Conservation (phyloP, 2,888 invertebrate genomes). For the Dilophus febrilis region DNA sequence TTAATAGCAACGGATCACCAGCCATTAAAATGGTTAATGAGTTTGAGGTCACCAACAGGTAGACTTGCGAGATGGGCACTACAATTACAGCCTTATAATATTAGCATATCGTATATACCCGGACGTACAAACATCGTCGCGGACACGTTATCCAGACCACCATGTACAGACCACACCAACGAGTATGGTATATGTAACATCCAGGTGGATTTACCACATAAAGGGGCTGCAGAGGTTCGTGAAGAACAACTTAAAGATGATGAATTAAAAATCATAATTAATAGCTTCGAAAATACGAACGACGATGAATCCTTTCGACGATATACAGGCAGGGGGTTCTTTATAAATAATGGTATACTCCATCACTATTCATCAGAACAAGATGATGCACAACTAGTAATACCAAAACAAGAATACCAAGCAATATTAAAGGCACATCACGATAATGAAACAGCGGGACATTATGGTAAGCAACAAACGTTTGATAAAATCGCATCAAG, state of each 20-base stretch:
- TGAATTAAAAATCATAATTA: not conserved
- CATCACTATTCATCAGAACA: conserved; percentile 7
- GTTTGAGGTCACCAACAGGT: conserved; percentile 21
- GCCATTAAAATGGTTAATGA: conserved; percentile 24
- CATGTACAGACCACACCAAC: not conserved
- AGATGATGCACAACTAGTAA: conserved; percentile 9
- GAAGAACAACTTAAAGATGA: not conserved
- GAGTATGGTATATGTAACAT: conserved; percentile 2
- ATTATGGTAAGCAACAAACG: conserved; percentile 15
- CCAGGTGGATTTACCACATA: conserved; percentile 9
- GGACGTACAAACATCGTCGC: conserved; percentile 23
- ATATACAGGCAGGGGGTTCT: conserved; percentile 13
- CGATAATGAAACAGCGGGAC: conserved; percentile 14
- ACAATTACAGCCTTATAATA: conserved; percentile 21
- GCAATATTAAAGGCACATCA: conserved; percentile 6
- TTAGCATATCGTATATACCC: conserved; percentile 21
- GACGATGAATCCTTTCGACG: conserved; percentile 3
- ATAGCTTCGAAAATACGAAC: not conserved
- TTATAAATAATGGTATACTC: conserved; percentile 13
- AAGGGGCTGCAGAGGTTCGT: conserved; percentile 8
- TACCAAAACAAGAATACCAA: conserved; percentile 8
- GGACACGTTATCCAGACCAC: conserved; percentile 21
- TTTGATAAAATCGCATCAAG: conserved; percentile 9
- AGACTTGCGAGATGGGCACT: conserved; percentile 28
- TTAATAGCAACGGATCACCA: conserved; percentile 28